Base-by-base conservation (phyloP, 2,797 vertebrate species). In the Acridotheres tristis region DNA sequence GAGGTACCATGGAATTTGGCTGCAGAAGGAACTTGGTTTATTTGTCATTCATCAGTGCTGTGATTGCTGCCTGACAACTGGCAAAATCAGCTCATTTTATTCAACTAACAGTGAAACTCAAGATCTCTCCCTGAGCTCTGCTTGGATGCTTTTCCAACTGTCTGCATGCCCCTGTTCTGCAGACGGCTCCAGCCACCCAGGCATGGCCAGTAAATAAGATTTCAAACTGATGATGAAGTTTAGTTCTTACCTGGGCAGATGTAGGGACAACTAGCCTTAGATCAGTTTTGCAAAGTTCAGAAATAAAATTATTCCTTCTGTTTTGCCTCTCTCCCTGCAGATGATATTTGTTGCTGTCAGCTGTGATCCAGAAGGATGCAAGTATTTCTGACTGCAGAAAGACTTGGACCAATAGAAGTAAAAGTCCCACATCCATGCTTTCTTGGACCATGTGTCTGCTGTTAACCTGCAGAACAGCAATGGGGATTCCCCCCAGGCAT, bases 1-100 rank as follows among this genome's bases (percentile, higher is more conserved):
- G 78, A 81, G 90, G 83, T 97, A 95, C 95, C 94, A 94, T 36
- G 89, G 95, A 97, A 97, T 96, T 86, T 95, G 91, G 89, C 94
- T 90, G 47, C 73, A 80, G 78, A 55, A 84, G 38, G 51, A 86
- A 50, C 63, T 89, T 81, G 53, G 73, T 75, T 93, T 87, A 67
- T 95, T 93, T 90, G 77, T 85, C 85, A 91, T 96, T 94, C 78
- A 77, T 95, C 85, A 93, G 71, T 67, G 42, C 81, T 96, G 47
- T 91, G 95, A 96, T 69, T 85, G 83, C 94, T 94, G 77, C 87
- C 72, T 90, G 89, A 94, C 80, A 91, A 89, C 76, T 90, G 93
- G 96, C 90, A 96, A 96, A 94, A 91, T 84, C 72, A 85, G 74
- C 80, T 79, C 9, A 61, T 92, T 93, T 94, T 34, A 19, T 82